Percentiles rank a stretch among this genome's conserved stretches.
Conservation (phyloP, 2,888 invertebrate species). For the Lottia gigantea region DNA sequence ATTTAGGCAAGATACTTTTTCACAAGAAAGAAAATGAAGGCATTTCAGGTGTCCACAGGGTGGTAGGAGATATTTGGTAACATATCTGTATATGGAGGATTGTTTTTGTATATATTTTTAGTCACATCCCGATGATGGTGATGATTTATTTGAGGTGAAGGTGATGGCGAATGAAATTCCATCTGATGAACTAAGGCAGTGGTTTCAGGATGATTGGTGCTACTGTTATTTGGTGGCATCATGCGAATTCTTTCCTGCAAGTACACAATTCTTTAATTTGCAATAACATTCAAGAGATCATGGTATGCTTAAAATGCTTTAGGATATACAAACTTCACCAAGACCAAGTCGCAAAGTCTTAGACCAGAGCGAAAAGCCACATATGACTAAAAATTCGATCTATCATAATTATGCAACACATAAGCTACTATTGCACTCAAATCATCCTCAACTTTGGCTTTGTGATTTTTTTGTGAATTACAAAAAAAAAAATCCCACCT, state of each 20-base stretch:
- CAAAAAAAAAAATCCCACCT: slow-evolving; percentile 38
- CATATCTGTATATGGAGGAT: slow-evolving; percentile 23
- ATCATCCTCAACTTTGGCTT: no score
- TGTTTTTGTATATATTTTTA: slow-evolving; percentile 46
- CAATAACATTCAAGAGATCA: background rate
- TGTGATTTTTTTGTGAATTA: no score
- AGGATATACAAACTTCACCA: no score
- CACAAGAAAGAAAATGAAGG: no score
- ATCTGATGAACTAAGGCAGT: slow-evolving; percentile 46
- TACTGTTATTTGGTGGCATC: slow-evolving; percentile 48
- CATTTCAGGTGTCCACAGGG: slow-evolving; percentile 37
- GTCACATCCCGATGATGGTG: slow-evolving; percentile 35
- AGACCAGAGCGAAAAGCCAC: no score
- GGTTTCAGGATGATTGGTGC: slow-evolving; percentile 58
- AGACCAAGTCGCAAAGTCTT: no score
- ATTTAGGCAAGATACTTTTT: no score
- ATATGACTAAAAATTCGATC: no score
- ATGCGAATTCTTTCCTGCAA: slow-evolving; percentile 52
- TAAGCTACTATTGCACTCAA: no score
- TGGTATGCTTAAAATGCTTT: background rate
- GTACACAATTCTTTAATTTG: slow-evolving; percentile 16
- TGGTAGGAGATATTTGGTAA: slow-evolving; percentile 43
- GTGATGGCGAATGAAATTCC: slow-evolving; percentile 27
- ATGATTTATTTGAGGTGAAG: slow-evolving; percentile 28
- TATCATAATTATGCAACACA: no score